Evolutionary conservation across 2,888 invertebrate species (phyloP).

Genomic region (Drosophila phalerata): DNA sequence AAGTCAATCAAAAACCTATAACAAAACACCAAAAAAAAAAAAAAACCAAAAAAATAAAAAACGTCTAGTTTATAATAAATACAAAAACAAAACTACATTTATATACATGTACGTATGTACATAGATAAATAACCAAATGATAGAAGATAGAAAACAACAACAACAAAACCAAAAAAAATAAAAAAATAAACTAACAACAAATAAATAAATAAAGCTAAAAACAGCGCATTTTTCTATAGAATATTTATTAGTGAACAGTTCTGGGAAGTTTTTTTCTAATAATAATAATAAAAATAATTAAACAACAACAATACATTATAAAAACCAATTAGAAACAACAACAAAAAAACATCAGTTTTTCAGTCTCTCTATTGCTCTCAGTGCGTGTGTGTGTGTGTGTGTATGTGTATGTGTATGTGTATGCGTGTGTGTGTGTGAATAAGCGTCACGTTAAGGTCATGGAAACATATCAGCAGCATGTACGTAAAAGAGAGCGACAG

Average conservation of each 20-base stretch:
- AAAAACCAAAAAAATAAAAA: conserved; percentile 6
- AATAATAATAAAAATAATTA: conserved; percentile 30
- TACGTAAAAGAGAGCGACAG: conserved; percentile 45
- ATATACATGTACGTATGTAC: neutral
- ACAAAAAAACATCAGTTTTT: conserved; percentile 22
- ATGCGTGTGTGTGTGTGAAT: conserved; percentile 31
- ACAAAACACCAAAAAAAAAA: neutral
- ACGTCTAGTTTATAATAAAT: conserved; percentile 19
- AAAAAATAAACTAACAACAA: neutral
- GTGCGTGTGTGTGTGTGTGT: conserved; percentile 8
- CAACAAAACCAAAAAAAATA: neutral
- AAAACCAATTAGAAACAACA: conserved; percentile 53
- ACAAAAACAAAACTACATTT: neutral
- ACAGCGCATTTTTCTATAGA: conserved; percentile 52
- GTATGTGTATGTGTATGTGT: conserved; percentile 5
- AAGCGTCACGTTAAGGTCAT: conserved; percentile 70
- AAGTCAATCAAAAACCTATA: conserved; percentile 44
- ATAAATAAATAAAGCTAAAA: conserved; percentile 42
- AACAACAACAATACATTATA: conserved; percentile 20
- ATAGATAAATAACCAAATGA: neutral
- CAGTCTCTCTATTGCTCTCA: conserved; percentile 7
- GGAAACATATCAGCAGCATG: conserved; percentile 72
- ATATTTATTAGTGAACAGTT: conserved; percentile 59
- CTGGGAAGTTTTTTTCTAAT: conserved; percentile 36
- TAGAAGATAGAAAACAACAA: neutral